Base-by-base conservation (phyloP, 1,140 invertebrate species). In the Papilio polytes region DNA sequence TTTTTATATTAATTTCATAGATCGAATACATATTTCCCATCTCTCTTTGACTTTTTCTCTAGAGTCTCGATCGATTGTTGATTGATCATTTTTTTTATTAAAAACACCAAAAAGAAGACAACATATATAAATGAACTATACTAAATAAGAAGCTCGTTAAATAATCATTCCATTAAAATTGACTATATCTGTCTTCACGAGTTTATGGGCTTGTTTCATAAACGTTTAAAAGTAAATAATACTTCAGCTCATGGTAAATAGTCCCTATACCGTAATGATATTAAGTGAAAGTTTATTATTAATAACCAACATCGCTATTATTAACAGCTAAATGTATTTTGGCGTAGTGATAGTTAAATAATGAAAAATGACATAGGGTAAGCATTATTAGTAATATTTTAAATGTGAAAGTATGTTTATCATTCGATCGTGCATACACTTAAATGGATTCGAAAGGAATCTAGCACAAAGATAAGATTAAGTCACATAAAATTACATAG, bases 281-380 rank as follows among this genome's bases (percentile, higher is more conserved):
- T 66, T 36, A 70, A 31, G 63, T 70, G 63, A 70, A 70, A 70
- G 63, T 70, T 66, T 70, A 13, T 70, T 70, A 70, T 70, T 70
- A 31, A 70, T 70, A 31, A 70, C 22, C 15, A 12, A 70, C 12
- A 26, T 70, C 26, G 63, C 26, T 70, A 31, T 31, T 70, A 70
- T 70, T 70, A 70, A 70, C 63, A 26, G 63, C 26, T 31, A 31
- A 70, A 70, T 36, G 26, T 70, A 70, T 70, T 70, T 70, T 70
- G 63, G 63, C 63, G 13, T 70, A 70, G 22, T 36, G 63, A 70
- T 70, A 70, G 63, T 31, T 31, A 15, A 70, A 9, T 70, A 26
- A 70, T 70, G 63, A 70, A 70, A 70, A 70, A 70, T 70, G 63
- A 70, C 63, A 70, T 70, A 70, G 63, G 63, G 63, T 70, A 70